Evolutionary conservation across 2,113 vertebrate genomes (phyloP), one percentile per base, ranked within the genome.

Genomic region (Apteryx mantelli): DNA sequence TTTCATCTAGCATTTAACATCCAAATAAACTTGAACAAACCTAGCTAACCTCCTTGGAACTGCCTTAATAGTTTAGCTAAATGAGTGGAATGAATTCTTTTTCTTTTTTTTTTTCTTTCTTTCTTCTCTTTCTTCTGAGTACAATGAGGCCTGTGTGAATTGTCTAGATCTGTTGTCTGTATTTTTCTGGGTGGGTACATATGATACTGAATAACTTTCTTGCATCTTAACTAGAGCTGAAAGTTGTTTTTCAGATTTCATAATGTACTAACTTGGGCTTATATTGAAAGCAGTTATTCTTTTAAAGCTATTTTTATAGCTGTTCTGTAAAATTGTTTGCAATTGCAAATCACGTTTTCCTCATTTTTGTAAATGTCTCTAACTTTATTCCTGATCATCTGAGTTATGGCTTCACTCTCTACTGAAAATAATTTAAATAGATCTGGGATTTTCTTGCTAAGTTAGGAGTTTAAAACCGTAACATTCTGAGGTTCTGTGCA

Each of bases 1-100:
- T 95, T 86, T 91, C 88, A 95, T 95, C 89, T 85, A 80, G 75
- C 32, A 9, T 83, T 97, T 95, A 84, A 71, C 93, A 92, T 20
- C 83, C 84, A 93, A 93, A 96, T 84, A 85, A 92, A 86, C 65
- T 42, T 30, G 60, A 80, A 58, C n/a, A 88, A 90, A 70, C 52
- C 69, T 40, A 70, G 71, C 81, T 95, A 82, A 93, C 82, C 83
- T 90, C 50, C 94, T 80, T 94, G 63, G 73, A 96, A 80, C 2
- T 13, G 68, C 69, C 85, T 58, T 65, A 66, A 44, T 89, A 30
- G 61, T 80, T 70, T 42, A 89, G 50, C 60, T 75, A 60, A 81
- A 89, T 80, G 38, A 28, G 42, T 66, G 50, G 34, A 88, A 88
- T 82, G 9, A 96, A 55, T 92, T 92, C 16, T 63, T 40, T 28